Conservation (phyloP, 1,140 invertebrate genomes). For the Eulimnadia texana region DNA sequence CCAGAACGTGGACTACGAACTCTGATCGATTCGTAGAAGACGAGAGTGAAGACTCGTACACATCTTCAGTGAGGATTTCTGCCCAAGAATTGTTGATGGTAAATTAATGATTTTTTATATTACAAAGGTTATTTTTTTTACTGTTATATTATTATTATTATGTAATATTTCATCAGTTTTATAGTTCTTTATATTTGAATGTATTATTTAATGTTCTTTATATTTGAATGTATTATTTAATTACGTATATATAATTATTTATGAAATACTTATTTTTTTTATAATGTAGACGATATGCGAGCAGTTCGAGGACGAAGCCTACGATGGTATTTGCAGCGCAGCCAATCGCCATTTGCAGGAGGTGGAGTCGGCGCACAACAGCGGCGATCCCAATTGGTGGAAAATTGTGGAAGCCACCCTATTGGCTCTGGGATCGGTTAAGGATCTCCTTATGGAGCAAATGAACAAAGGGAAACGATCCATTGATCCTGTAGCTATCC, state of each 20-base stretch:
- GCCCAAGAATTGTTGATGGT: conserved; percentile 53
- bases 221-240: too few species aligned
- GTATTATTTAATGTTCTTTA: too few species aligned
- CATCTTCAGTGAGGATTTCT: conserved; percentile 57
- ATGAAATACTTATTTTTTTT: conserved; percentile 8
- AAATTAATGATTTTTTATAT: conserved; percentile 20
- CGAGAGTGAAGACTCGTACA: conserved; percentile 52
- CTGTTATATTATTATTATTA: not conserved
- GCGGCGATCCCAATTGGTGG: conserved; percentile 49
- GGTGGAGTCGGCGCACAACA: conserved; percentile 33
- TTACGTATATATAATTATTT: conserved; percentile 11
- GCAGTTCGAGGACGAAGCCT: conserved; percentile 41
- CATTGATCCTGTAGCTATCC: conserved; percentile 51
- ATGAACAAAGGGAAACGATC: conserved; percentile 36
- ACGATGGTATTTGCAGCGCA: conserved; percentile 43
- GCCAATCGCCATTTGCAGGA: conserved; percentile 48
- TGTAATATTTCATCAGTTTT: too few species aligned
- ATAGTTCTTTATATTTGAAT: too few species aligned
- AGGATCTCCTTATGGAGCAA: conserved; percentile 39
- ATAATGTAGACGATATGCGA: conserved; percentile 36
- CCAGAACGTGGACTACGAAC: conserved; percentile 49
- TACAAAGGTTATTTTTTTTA: not conserved
- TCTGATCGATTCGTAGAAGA: conserved; percentile 63
- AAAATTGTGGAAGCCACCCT: conserved; percentile 60
- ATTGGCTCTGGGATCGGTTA: conserved; percentile 43